Evolutionary conservation across 2,888 invertebrate genomes (phyloP), one percentile per base, ranked within the genome.

Genomic region (Scaptomyza flava): DNA sequence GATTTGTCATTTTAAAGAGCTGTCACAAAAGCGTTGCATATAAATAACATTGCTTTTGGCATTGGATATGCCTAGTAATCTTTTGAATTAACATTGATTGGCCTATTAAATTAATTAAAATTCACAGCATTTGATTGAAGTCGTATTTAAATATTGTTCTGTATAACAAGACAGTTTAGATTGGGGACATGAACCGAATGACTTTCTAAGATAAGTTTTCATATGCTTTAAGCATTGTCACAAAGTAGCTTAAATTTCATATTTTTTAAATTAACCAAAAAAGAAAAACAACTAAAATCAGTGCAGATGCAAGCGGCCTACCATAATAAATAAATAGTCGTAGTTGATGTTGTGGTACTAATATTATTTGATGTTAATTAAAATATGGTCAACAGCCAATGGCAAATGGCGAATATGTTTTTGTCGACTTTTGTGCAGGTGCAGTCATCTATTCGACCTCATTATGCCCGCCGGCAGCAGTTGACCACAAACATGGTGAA

Each of bases 381-480:
- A 80, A 86, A 86, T 71, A 69, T 82, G 82, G 68, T 72, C 69
- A 79, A 62, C 71, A 72, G 71, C 77, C 79, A 81, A 77, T 79
- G 61, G 65, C 68, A 76, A 63, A 80, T 74, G 57, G 57, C 47
- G 63, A 57, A 75, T 38, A 38, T 34, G 33, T 48, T 48, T 33
- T 48, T n/a, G n/a, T 72, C 59, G 64, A 72, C 72, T 72, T 75
- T 75, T 77, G 58, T 78, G 23, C 59, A 43, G 43, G 14, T 56
- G 71, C 61, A 74, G 63, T 47, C 72, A 73, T 52, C 77, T 67
- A 47, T 68, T 51, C 65, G 62, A 68, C 65, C 77, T 48, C 50
- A 31, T 62, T 76, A 54, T 47, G 62, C 59, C 57, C 31, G 42
- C 17, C 72, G 67, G 54, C 74, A 54, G 53, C 67, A 52, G 36